These are phyloP conservation scores for Protobothrops flavoviridis DNA, from an alignment of 2,113 vertebrate genomes.

Conservation along the genomic window DNA sequence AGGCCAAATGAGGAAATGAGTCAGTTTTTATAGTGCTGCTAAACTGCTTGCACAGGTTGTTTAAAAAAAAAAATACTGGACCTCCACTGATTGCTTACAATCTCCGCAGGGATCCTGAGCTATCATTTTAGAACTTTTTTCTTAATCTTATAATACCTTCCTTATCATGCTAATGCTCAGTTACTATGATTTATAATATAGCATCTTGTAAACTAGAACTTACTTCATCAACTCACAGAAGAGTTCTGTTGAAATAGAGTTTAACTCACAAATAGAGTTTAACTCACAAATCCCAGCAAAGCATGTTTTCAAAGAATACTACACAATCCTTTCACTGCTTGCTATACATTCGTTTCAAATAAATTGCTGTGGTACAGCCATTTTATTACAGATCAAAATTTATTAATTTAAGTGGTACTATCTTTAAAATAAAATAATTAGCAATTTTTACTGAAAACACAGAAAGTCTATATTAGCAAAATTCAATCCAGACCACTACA, in stretches of 20 bases:
- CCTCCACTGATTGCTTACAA: not conserved
- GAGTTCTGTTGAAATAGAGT: not conserved
- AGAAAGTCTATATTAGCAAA: constrained; percentile 57
- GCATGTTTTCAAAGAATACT: not conserved
- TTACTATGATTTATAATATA: not conserved
- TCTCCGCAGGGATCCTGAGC: not conserved
- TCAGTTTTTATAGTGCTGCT: not conserved
- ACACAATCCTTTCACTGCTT: not conserved
- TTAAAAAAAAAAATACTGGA: not conserved
- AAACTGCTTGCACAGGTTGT: not conserved
- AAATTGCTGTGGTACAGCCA: not conserved
- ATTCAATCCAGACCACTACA: constrained; percentile 64
- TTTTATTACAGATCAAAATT: not conserved
- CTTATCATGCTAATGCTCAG: not conserved
- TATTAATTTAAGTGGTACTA: constrained; percentile 44
- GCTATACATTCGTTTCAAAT: not conserved
- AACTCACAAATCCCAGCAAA: not conserved
- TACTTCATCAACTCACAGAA: not conserved
- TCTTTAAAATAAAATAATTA: constrained; percentile 57
- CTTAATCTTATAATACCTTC: not conserved
- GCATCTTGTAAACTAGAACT: not conserved
- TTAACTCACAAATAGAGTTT: not conserved
- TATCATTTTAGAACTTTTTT: not conserved
- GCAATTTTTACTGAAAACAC: constrained; percentile 47
- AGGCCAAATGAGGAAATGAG: not conserved